Conservation (phyloP, 2,113 vertebrate genomes). For the Centropus unirufus region DNA sequence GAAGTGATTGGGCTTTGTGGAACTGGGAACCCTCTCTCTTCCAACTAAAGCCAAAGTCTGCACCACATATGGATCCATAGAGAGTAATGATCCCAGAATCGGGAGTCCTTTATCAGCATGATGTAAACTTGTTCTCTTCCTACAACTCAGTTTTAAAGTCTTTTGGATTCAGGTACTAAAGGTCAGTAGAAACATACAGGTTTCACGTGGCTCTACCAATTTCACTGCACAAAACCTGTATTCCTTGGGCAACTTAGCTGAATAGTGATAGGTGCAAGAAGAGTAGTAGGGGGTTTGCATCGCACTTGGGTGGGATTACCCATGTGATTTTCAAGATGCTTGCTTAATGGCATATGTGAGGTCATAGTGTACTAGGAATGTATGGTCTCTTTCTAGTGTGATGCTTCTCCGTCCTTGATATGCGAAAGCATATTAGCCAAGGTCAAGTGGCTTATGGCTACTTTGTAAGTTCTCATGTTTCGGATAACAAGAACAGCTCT, state of each 20-base stretch:
- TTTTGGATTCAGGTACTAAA: background rate
- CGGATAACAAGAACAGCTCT: background rate
- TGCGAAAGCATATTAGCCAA: background rate
- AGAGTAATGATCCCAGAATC: background rate
- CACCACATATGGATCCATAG: background rate
- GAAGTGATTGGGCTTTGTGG: background rate
- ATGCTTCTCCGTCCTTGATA: background rate
- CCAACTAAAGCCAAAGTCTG: background rate
- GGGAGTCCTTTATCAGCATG: background rate
- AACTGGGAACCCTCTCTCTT: background rate
- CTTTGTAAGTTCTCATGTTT: accelerated
- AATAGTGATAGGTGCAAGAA: background rate
- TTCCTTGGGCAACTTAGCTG: background rate
- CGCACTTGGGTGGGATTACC: background rate
- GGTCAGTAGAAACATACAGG: background rate
- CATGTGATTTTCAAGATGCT: background rate
- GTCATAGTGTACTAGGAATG: background rate
- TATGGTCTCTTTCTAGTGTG: background rate
- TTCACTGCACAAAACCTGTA: background rate
- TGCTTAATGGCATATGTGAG: background rate
- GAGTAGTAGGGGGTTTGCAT: background rate
- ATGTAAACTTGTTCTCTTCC: background rate
- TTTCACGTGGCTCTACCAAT: background rate
- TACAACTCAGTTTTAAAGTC: too few relatives aligned
- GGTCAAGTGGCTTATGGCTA: background rate